phyloP scores from a whole-genome alignment of 2,113 vertebrate species.

The Labrus mixtus region DNA sequence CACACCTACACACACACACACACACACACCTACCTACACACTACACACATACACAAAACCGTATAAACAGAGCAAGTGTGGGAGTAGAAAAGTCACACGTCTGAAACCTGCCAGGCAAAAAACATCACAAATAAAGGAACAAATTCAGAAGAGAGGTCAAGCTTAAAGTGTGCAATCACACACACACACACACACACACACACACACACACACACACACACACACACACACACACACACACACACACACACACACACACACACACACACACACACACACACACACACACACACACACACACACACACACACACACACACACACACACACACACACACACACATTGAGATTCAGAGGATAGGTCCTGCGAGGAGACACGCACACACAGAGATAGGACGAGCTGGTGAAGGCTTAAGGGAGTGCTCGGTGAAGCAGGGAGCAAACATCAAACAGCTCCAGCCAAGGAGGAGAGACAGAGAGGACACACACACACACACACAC shows the following conservation, averaged over 20 bases:
- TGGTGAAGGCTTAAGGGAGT: constrained; percentile 35
- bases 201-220: constrained; percentile 8
- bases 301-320: constrained; percentile 8
- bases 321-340: constrained; percentile 13
- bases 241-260: constrained; percentile 4
- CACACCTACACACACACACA: background rate
- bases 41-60: too few relatives aligned
- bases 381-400: background rate
- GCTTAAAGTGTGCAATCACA: background rate
- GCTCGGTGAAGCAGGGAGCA: constrained; percentile 22
- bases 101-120: background rate
- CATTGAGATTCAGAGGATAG: background rate
- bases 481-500: background rate
- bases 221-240: constrained; percentile 13
- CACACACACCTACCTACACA: background rate
- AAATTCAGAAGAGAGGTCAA: constrained; percentile 1
- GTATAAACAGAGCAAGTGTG: background rate
- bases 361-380: background rate
- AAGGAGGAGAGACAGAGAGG: background rate
- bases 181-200: background rate
- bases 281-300: constrained; percentile 8
- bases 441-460: constrained; percentile 38
- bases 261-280: constrained; percentile 4
- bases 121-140: background rate
- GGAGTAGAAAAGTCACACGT: background rate